Evolutionary conservation across 1,140 invertebrate species (phyloP).

Genomic region (Cephus cinctus): DNA sequence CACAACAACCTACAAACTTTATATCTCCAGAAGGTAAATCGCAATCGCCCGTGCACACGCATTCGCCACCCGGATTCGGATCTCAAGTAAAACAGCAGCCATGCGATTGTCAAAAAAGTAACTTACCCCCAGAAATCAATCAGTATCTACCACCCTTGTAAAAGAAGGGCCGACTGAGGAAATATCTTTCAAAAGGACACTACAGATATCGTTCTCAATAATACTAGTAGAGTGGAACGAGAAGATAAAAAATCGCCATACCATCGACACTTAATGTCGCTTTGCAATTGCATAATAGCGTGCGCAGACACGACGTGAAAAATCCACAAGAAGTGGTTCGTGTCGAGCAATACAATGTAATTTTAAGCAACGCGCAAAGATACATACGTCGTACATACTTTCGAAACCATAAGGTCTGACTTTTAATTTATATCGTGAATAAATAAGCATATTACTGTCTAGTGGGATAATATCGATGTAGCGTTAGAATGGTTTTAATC

Average conservation of each 20-base stretch:
- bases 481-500: background rate
- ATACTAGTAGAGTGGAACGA: conserved; percentile 1
- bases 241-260: background rate
- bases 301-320: background rate
- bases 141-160: conserved; percentile 48
- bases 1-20: conserved; percentile 4
- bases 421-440: conserved; percentile 6
- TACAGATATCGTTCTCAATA: conserved; percentile 7
- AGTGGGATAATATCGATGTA: background rate
- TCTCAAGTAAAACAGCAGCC: conserved; percentile 2
- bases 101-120: conserved; percentile 44
- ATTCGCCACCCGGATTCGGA: background rate
- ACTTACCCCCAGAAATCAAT: conserved; percentile 33
- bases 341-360: background rate
- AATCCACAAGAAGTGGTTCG: no score
- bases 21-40: background rate
- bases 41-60: background rate
- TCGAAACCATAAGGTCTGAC: conserved; percentile 3
- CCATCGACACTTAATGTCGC: background rate
- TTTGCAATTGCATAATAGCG: background rate
- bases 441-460: no score
- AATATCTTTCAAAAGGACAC: conserved; percentile 8
- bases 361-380: background rate
- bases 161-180: conserved; percentile 30
- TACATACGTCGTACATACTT: background rate